A percentile compares a stretch with the other conserved stretches of the same genome.
These are phyloP conservation scores for Caenorhabditis remanei DNA, from an alignment of 1,140 invertebrate species.

Conservation along the genomic window DNA sequence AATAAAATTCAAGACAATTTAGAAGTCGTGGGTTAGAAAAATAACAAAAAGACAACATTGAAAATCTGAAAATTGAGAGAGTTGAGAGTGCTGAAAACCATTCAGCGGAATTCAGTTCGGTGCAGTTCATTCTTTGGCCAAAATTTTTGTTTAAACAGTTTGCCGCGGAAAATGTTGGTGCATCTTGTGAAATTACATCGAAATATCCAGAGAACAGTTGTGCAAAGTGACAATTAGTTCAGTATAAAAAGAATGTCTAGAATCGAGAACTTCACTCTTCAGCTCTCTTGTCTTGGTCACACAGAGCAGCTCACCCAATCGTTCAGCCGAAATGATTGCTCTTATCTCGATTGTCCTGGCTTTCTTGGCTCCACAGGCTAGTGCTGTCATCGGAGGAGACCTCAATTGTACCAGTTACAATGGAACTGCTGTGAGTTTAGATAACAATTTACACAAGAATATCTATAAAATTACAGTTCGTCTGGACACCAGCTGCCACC, in stretches of 20 bases:
- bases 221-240: neutral
- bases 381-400: slow-evolving; percentile 26
- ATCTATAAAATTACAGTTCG: neutral
- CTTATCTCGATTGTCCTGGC: neutral
- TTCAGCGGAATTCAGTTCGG: too few relatives aligned
- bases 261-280: neutral
- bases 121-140: neutral
- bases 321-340: neutral
- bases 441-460: neutral
- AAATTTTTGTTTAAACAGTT: neutral
- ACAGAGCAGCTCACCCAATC: neutral
- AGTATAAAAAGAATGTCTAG: neutral
- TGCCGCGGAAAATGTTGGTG: too few relatives aligned
- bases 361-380: slow-evolving; percentile 24
- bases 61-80: neutral
- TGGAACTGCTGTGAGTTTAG: neutral
- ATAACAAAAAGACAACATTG: neutral
- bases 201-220: neutral
- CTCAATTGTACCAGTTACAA: slow-evolving; percentile 19
- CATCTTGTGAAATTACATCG: neutral
- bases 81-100: too few relatives aligned
- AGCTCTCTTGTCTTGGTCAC: neutral
- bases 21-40: neutral
- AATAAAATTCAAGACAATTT: neutral
- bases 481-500: slow-evolving; percentile 4